Conservation (phyloP, 2,113 vertebrate species). For the Gymnobelideus leadbeateri region DNA sequence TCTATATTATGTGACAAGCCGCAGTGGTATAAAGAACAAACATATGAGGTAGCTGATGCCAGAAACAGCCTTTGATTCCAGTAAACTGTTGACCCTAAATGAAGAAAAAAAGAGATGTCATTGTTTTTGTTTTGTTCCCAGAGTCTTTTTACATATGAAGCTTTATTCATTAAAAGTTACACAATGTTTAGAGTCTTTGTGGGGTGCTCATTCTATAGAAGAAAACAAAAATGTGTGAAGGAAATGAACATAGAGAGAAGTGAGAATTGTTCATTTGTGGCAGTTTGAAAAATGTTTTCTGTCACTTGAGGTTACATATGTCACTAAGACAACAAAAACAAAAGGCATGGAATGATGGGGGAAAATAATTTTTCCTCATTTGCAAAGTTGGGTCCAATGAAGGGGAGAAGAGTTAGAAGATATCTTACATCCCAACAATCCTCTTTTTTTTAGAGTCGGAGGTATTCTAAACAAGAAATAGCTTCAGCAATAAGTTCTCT, state of each 20-base stretch:
- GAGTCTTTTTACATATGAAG: neutral
- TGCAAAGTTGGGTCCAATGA: neutral
- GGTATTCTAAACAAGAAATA: neutral
- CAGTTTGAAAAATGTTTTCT: neutral
- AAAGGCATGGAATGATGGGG: neutral
- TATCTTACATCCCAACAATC: neutral
- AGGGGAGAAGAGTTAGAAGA: neutral
- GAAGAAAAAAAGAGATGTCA: neutral
- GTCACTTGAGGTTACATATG: neutral
- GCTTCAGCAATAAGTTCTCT: neutral
- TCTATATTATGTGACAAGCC: conserved; percentile 64
- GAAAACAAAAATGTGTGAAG: neutral
- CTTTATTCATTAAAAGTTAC: conserved; percentile 71
- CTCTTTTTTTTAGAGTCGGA: neutral
- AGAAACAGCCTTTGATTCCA: conserved; percentile 27
- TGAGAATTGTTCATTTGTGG: neutral
- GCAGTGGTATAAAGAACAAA: conserved; percentile 65
- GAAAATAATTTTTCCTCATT: neutral
- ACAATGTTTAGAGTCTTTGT: conserved; percentile 14
- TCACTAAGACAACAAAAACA: neutral
- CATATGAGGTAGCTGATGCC: conserved; percentile 47
- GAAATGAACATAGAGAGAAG: neutral
- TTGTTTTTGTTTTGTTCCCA: conserved; percentile 8
- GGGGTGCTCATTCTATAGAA: neutral
- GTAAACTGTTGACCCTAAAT: conserved; percentile 52